Evolutionary conservation across 1,140 invertebrate genomes (phyloP), one percentile per base, ranked within the genome.

Genomic region (Atta colombica): DNA sequence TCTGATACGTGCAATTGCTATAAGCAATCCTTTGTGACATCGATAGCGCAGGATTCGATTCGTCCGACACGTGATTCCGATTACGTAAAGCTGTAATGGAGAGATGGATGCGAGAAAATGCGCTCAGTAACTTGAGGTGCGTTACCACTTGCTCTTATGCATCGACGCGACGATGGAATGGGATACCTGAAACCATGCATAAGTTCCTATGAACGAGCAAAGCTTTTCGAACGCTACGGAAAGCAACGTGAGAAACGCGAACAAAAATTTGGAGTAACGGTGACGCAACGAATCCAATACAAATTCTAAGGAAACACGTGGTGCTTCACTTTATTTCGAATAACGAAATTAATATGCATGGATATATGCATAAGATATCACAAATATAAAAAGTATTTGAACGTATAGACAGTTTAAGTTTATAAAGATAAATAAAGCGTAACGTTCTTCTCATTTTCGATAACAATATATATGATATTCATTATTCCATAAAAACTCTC

Each of bases 21-120:
- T 10, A 10, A 82, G 53, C 14, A 45, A 72, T 82, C 68, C 21
- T 82, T 39, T 58, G 65, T 69, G 18, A 71, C n/a, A 66, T 58
- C 65, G 28, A 3, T n/a, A 10, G 35, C 21, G 35, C 55, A 3
- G n/a, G 45, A 21, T n/a, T 74, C 55, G 53, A 82, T 74, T 69
- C 72, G 80, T 18, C 35, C 55, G 80, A 58, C 66, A 58, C 55
- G 25, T 74, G 80, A 74, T 39, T 82, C 35, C 68, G 80, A 82
- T 82, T 82, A 74, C 35, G 58, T 61, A 72, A 72, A 72, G 77
- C 10, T 14, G 18, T 72, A 25, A 58, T 18, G 66, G 18, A 28
- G 49, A 51, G 49, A 10, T 61, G 51, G 16, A 35, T 49, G 28
- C 45, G 28, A 60, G 39, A 61, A 61, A 74, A 82, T 74, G 18